Evolutionary conservation across 2,797 vertebrate genomes (phyloP).

Genomic region (Chaetophractus vellerosus): DNA sequence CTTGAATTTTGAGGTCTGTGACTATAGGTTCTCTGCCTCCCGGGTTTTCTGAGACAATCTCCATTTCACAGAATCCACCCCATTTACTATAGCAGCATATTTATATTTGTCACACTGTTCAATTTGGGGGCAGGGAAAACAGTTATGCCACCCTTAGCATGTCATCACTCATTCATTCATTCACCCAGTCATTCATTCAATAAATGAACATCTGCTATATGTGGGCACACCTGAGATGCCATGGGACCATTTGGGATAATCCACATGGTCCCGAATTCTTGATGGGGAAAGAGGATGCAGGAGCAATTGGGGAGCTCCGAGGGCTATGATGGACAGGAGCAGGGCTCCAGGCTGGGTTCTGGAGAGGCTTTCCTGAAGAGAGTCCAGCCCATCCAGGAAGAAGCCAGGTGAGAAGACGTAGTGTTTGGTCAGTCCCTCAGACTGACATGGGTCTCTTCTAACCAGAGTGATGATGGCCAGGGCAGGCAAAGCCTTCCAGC

Average conservation of each 20-base stretch:
- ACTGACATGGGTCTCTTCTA: background rate
- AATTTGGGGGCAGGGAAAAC: background rate
- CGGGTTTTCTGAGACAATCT: constrained; percentile 10
- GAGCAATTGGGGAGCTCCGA: background rate
- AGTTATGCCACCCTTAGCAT: background rate
- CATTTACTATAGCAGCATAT: background rate
- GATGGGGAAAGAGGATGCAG: background rate
- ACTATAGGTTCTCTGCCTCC: background rate
- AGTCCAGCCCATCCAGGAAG: no score
- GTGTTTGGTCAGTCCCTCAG: background rate
- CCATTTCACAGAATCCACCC: background rate
- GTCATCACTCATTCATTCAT: background rate
- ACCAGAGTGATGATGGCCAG: background rate
- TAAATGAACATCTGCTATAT: background rate
- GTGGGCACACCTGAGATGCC: background rate
- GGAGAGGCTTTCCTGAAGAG: background rate
- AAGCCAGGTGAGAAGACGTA: background rate
- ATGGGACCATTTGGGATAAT: background rate
- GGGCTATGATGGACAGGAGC: background rate
- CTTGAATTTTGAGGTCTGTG: background rate
- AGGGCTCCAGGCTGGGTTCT: background rate
- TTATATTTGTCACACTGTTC: background rate
- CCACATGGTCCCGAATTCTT: background rate
- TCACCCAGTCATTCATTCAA: background rate
- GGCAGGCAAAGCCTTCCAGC: no score